Base-by-base conservation (phyloP, 2,797 vertebrate genomes). In the Petrocephalus sullivani region DNA sequence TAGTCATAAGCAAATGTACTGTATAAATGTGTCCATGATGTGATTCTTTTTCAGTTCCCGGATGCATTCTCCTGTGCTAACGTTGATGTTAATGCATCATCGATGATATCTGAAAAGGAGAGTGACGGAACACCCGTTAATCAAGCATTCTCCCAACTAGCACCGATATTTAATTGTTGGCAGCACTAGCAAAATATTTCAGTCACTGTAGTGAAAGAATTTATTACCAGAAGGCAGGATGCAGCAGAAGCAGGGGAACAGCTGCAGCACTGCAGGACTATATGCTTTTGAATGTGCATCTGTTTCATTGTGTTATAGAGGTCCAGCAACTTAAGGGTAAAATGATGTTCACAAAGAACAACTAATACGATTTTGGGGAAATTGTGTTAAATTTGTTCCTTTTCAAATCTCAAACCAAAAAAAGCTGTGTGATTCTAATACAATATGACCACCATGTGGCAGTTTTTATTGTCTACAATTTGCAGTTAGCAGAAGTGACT, bases 71-170 rank as follows among this genome's bases (percentile, higher is more conserved):
- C 94, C 86, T 95, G 95, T 54, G 1, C 96, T 95, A 5, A 91
- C 92, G 88, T 95, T 16, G 96, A 93, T 0, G 95, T 94, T 7
- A 94, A 95, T 60, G 95, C 93, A 88, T 96, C 95, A 57, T 95
- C 96, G 95, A 96, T 97, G 87, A 92, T 94, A 95, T 97, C 97
- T 97, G 95, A 19, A 93, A 92, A 91, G 91, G 56, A 78, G 93
- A 53, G 41, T 86, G 86, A 90, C 2, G 21, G 37, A 87, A 86
- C 28, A 19, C 10, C 7, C 10, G 51, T 88, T 0, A 54, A 84
- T 19, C 82, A 33, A 82, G 8, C 75, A 83, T 21, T 71, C 4
- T 54, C 49, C 82, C 54, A 37, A 58, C 87, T 89, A 64, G 58
- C 21, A 64, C 56, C 56, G 60, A 56, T 8, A 23, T 37, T 54